These are phyloP conservation scores for Gopherus flavomarginatus DNA, from an alignment of 2,113 vertebrate species.

Conservation along the genomic window DNA sequence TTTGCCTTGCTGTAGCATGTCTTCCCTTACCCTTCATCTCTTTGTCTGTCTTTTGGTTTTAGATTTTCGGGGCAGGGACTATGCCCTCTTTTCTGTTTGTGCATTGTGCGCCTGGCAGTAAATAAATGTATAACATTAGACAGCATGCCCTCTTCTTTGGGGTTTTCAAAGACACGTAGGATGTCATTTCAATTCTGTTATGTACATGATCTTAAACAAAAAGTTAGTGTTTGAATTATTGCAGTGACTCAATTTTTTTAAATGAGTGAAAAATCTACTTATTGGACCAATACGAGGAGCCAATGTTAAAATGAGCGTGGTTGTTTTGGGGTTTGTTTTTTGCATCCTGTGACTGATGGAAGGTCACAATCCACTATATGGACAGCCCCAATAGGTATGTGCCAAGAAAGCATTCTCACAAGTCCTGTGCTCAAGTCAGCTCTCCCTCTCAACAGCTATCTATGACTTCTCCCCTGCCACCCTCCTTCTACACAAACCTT, in stretches of 20 bases:
- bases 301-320: background rate
- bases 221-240: background rate
- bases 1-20: background rate
- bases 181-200: background rate
- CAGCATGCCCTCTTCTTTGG: background rate
- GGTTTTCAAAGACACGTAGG: background rate
- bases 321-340: background rate
- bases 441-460: background rate
- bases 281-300: background rate
- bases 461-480: background rate
- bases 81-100: background rate
- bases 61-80: background rate
- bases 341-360: background rate
- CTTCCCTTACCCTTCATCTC: background rate
- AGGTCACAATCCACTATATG: background rate
- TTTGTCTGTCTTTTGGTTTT: background rate
- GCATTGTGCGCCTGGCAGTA: background rate
- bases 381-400: accelerated
- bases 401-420: background rate
- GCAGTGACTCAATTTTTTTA: background rate
- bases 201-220: background rate
- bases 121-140: background rate
- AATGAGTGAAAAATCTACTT: background rate
- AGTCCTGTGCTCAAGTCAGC: background rate
- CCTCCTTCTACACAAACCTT: background rate